Evolutionary conservation across 2,888 invertebrate genomes (phyloP).

Genomic region (Zaprionus bogoriensis): DNA sequence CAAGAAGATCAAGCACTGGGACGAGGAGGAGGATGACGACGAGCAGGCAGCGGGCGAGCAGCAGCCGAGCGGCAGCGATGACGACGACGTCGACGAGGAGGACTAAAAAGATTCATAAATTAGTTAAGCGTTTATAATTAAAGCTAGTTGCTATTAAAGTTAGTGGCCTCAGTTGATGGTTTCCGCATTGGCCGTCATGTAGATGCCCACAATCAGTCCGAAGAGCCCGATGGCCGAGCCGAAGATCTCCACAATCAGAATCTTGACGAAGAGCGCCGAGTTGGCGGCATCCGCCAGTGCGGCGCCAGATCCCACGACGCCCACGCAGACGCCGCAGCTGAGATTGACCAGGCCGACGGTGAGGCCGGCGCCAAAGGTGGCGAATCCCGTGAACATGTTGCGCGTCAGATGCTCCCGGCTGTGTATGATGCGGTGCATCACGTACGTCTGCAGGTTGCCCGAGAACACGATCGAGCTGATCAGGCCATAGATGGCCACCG

Average conservation of each 20-base stretch:
- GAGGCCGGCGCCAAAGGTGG: constrained; percentile 97
- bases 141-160: constrained; percentile 24
- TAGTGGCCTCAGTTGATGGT: constrained; percentile 84
- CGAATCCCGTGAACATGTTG: constrained; percentile 94
- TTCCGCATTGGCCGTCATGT: constrained; percentile 92
- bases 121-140: constrained; percentile 24
- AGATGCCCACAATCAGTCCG: constrained; percentile 98
- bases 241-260: constrained; percentile 99
- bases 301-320: constrained; percentile 99
- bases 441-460: constrained; percentile 87
- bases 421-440: constrained; percentile 50
- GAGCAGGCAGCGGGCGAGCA: constrained; percentile 28
- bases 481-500: constrained; percentile 99
- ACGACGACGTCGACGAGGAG: constrained; percentile 49
- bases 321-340: constrained; percentile 95
- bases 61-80: constrained; percentile 19
- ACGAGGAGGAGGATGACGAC: constrained; percentile 85
- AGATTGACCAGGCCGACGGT: constrained; percentile 97
- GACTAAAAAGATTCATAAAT: no score
- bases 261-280: constrained; percentile 97
- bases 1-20: constrained; percentile 95
- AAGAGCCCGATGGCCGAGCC: constrained; percentile 99
- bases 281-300: constrained; percentile 99
- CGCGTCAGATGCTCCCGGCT: constrained; percentile 83
- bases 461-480: constrained; percentile 99